A percentile compares a stretch with the other conserved stretches of the same genome.
These are phyloP conservation scores for Seira sanloemensis DNA, from an alignment of 2,888 invertebrate species.

Conservation along the genomic window DNA sequence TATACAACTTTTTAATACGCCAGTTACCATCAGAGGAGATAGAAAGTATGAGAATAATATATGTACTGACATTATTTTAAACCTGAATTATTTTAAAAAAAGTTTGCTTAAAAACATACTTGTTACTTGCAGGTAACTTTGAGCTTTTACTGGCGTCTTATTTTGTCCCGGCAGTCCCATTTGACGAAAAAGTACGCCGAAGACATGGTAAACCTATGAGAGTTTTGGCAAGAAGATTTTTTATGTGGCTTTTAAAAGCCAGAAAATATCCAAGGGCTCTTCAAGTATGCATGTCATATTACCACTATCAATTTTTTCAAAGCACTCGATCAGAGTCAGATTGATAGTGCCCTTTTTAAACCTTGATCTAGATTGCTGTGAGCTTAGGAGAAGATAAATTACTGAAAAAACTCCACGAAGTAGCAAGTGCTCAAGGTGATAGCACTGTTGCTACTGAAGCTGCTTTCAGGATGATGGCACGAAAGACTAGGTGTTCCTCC, in stretches of 20 bases:
- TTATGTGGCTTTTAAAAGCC: slow-evolving; percentile 68
- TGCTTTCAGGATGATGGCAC: slow-evolving; percentile 47
- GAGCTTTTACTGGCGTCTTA: slow-evolving; percentile 69
- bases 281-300: too few species aligned
- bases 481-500: slow-evolving; percentile 35
- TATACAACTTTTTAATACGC: slow-evolving; percentile 64
- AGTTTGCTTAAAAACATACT: too few species aligned
- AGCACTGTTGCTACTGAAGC: slow-evolving; percentile 63
- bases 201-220: slow-evolving; percentile 70
- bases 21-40: slow-evolving; percentile 62
- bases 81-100: too few species aligned
- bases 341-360: too few species aligned
- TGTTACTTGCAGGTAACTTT: slow-evolving; percentile 58
- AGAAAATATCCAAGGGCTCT: slow-evolving; percentile 66
- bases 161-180: slow-evolving; percentile 67
- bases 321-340: too few species aligned
- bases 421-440: slow-evolving; percentile 64
- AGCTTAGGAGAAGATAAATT: slow-evolving; percentile 70
- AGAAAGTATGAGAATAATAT: slow-evolving; percentile 69
- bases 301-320: too few species aligned
- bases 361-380: slow-evolving; percentile 70
- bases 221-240: slow-evolving; percentile 68
- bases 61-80: background rate
- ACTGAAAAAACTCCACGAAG: slow-evolving; percentile 62
- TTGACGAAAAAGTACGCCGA: slow-evolving; percentile 64